phyloP scores from a whole-genome alignment of 1,140 invertebrate genomes.

The Phthorimaea operculella region DNA sequence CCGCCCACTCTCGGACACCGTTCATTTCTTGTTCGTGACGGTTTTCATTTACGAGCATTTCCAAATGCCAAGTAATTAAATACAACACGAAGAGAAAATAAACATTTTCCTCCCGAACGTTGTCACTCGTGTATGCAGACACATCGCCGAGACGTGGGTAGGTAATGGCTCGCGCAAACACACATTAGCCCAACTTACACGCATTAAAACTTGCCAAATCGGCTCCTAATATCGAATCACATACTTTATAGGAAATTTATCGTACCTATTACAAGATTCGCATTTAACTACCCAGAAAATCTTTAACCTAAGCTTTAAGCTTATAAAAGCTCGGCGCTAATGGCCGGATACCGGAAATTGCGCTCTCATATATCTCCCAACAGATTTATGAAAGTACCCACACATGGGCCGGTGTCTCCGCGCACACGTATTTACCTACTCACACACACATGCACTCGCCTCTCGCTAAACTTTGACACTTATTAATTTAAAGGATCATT shows the following conservation, averaged over 20 bases:
- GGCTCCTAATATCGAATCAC: constrained; percentile 67
- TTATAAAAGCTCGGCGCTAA: constrained; percentile 76
- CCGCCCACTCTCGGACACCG: constrained; percentile 47
- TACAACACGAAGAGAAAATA: neutral
- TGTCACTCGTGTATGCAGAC: neutral
- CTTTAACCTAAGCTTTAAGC: constrained; percentile 71
- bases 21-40: constrained; percentile 65
- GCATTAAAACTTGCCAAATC: constrained; percentile 63
- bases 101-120: neutral
- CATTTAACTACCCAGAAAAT: constrained; percentile 70
- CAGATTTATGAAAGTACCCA: constrained; percentile 87
- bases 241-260: constrained; percentile 68
- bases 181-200: constrained; percentile 63
- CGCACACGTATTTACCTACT: constrained; percentile 22
- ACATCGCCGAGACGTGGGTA: neutral
- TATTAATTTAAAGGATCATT: constrained; percentile 59
- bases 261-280: constrained; percentile 68
- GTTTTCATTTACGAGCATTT: constrained; percentile 50
- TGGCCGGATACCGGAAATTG: constrained; percentile 88
- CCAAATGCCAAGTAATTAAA: constrained; percentile 17
- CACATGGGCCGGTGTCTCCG: constrained; percentile 53
- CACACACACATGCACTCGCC: constrained; percentile 12
- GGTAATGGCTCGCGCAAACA: constrained; percentile 26
- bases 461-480: constrained; percentile 53
- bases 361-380: constrained; percentile 86